Evolutionary conservation across 2,797 vertebrate species (phyloP).

Genomic region (Acestrorhynchus altus): DNA sequence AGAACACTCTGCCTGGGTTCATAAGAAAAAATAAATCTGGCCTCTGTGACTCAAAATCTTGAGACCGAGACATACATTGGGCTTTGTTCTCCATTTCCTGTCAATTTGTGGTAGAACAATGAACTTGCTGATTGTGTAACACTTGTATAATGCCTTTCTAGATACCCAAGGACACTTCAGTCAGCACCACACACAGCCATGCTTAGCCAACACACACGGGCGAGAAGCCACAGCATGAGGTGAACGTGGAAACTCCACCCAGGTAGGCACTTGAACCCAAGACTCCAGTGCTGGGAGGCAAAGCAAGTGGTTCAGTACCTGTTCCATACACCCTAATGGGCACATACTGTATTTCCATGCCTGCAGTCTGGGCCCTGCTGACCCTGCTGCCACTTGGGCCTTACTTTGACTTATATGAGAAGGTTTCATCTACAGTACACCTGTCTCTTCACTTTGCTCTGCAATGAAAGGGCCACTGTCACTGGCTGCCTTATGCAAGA

Average conservation of each 20-base stretch:
- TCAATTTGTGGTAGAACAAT: too few relatives aligned
- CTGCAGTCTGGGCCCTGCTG: neutral
- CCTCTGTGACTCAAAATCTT: neutral
- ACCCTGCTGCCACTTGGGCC: neutral
- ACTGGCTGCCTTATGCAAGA: neutral
- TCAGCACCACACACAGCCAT: too few relatives aligned
- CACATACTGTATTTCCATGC: neutral
- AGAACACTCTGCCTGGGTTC: neutral
- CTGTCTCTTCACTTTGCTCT: neutral
- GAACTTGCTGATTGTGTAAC: too few relatives aligned
- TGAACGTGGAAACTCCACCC: too few relatives aligned
- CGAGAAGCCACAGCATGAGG: too few relatives aligned
- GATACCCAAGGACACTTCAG: too few relatives aligned
- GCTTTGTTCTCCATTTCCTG: neutral
- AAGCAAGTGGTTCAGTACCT: too few relatives aligned
- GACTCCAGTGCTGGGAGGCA: too few relatives aligned
- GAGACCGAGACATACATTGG: constrained; percentile 2
- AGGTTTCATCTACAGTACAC: neutral
- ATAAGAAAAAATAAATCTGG: constrained; percentile 23
- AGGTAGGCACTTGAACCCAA: too few relatives aligned
- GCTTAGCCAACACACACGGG: too few relatives aligned
- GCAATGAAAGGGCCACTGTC: neutral
- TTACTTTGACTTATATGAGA: neutral
- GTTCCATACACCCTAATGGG: too few relatives aligned
- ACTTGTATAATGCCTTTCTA: too few relatives aligned